A percentile compares a stretch with the other conserved stretches of the same genome.
phyloP scores from a whole-genome alignment of 2,888 invertebrate species.

The Hipparchia sbordonii region DNA sequence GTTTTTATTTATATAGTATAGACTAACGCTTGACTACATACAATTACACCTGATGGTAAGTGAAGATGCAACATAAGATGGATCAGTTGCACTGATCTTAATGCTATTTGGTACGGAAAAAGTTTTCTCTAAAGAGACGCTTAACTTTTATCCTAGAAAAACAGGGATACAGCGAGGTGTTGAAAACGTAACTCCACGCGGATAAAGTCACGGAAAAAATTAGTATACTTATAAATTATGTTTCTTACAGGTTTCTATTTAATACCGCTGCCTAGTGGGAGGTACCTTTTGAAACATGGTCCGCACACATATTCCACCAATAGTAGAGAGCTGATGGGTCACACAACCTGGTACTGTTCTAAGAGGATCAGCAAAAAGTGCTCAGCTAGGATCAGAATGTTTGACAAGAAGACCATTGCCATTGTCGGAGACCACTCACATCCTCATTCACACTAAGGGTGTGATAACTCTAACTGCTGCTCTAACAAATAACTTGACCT shows the following conservation, averaged over 20 bases:
- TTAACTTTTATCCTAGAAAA: no score
- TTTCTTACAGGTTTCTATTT: conserved; percentile 39
- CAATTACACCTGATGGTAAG: no score
- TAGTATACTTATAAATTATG: neutral
- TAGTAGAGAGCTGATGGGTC: conserved; percentile 37
- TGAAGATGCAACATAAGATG: no score
- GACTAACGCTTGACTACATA: no score
- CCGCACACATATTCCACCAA: conserved; percentile 45
- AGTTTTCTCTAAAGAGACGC: no score
- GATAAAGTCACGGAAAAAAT: neutral
- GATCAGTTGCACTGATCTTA: no score
- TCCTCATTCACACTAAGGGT: conserved; percentile 6
- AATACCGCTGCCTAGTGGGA: conserved; percentile 45
- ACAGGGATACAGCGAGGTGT: no score
- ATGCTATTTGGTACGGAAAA: no score
- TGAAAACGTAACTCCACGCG: no score
- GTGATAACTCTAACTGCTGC: neutral
- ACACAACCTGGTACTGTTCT: conserved; percentile 49
- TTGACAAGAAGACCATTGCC: conserved; percentile 31
- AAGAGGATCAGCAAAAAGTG: conserved; percentile 46
- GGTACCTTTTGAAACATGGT: conserved; percentile 45
- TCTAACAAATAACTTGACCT: no score
- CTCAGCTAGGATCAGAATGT: conserved; percentile 42
- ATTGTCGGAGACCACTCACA: conserved; percentile 43
- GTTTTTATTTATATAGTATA: no score